Evolutionary conservation across 2,113 vertebrate species (phyloP), one percentile per base, ranked within the genome.

Genomic region (Neomonachus schauinslandi): DNA sequence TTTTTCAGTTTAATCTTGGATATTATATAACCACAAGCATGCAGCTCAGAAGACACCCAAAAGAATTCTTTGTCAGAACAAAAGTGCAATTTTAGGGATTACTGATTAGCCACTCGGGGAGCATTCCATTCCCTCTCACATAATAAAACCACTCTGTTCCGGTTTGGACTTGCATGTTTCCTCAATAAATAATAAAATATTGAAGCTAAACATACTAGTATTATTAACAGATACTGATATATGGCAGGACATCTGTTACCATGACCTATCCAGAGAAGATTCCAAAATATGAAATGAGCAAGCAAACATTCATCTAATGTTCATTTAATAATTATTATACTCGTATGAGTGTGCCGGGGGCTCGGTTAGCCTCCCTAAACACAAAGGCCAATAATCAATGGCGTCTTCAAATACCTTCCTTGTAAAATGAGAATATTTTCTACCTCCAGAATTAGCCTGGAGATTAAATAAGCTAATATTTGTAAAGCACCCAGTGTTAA

Each of bases 51-150:
- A 26, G 76, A 94, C 33, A 96, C 63, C 74, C 57, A 92, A 59
- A 88, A 91, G 57, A 94, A 90, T 87, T 97, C 80, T 84, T n/a
- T 92, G 19, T 96, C 87, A 72, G n/a, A 91, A 97, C 39, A 91
- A 84, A 93, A 96, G 71, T 59, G 71, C 93, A 63, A 46, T 81
- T 92, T 89, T 63, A 24, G 57, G 51, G 65, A 91, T 31, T 85
- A 46, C 31, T 63, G 16, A 49, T 84, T 83, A 94, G 82, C 39
- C 79, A 76, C 28, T 93, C 74, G 11, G 72, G 72, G 83, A 42
- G 4, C 92, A 94, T 93, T 69, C 84, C 91, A 84, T 46, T 65
- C 69, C 51, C 42, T 94, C 74, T n/a, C 80, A 71, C 65, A 63
- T 16, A 94, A 92, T 51, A 85, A 94, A 93, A 67, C 33, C 39